Evolutionary conservation across 2,113 vertebrate species (phyloP).

Genomic region (Ameiurus melas): DNA sequence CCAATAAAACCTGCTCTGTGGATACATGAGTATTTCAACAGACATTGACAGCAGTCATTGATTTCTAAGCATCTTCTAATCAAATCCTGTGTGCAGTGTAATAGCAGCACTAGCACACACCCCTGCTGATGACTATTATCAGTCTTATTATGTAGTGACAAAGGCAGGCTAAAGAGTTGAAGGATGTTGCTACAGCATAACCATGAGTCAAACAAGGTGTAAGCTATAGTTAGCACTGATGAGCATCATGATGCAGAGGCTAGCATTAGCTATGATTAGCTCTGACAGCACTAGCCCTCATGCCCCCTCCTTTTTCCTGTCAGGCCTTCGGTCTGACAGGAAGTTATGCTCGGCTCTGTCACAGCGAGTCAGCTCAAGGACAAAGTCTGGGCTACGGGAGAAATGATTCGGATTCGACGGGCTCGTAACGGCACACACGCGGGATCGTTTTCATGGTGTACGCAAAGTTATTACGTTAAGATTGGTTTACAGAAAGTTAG

Average conservation of each 20-base stretch:
- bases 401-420: constrained; percentile 1
- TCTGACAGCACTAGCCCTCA: constrained; percentile 36
- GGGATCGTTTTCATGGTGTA: neutral
- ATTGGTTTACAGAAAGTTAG: constrained; percentile 6
- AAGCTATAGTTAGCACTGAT: constrained; percentile 40
- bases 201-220: constrained; percentile 29
- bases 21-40: neutral
- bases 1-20: neutral
- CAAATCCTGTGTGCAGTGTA: neutral
- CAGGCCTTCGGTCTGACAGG: constrained; percentile 12
- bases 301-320: neutral
- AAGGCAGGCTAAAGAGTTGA: constrained; percentile 24
- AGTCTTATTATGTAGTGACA: constrained; percentile 25
- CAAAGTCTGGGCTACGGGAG: constrained; percentile 16
- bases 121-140: constrained; percentile 21
- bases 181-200: constrained; percentile 23
- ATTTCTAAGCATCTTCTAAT: constrained; percentile 5
- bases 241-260: constrained; percentile 11
- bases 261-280: constrained; percentile 43
- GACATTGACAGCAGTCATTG: neutral
- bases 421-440: neutral
- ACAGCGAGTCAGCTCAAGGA: constrained; percentile 38
- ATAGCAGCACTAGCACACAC: neutral
- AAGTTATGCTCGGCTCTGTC: constrained; percentile 11
- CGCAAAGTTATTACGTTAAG: neutral